Conservation (phyloP, 2,797 vertebrate genomes). For the Melanogrammus aeglefinus region DNA sequence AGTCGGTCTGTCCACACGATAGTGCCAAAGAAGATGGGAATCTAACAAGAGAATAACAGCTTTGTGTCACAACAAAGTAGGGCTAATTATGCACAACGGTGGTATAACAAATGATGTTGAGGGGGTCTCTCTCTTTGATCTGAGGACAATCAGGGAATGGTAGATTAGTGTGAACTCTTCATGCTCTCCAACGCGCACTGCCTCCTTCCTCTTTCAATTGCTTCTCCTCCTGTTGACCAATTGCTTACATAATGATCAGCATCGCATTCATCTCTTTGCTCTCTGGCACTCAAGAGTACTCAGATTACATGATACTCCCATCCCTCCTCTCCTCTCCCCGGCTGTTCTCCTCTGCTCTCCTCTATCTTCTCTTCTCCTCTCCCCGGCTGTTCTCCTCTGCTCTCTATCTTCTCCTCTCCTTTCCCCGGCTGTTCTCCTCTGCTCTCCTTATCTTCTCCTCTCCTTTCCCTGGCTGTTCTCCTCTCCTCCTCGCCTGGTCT, state of each 20-base stretch:
- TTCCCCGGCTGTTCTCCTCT: too few relatives aligned
- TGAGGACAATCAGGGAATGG: conserved; percentile 37
- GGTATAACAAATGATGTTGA: conserved; percentile 26
- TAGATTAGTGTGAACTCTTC: conserved; percentile 46
- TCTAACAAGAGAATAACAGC: background rate
- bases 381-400: conserved; percentile 12
- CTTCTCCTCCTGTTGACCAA: conserved; percentile 42
- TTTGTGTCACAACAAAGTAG: background rate
- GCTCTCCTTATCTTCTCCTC: too few relatives aligned
- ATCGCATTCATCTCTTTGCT: conserved; percentile 45
- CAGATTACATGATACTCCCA: conserved; percentile 22
- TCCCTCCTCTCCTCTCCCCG: conserved; percentile 45
- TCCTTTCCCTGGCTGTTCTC: too few relatives aligned
- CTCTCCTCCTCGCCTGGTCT: too few relatives aligned
- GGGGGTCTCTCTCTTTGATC: conserved; percentile 46
- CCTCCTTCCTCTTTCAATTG: conserved; percentile 39
- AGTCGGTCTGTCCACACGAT: conserved; percentile 30
- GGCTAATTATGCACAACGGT: background rate
- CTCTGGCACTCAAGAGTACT: conserved; percentile 27
- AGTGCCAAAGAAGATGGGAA: background rate
- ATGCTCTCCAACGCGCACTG: conserved; percentile 44
- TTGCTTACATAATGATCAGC: conserved; percentile 54
- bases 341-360: too few relatives aligned
- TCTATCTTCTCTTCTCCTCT: conserved; percentile 8
- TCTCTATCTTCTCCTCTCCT: conserved; percentile 33